Evolutionary conservation across 1,140 invertebrate species (phyloP), one percentile per base, ranked within the genome.

Genomic region (Calephelis nemesis): DNA sequence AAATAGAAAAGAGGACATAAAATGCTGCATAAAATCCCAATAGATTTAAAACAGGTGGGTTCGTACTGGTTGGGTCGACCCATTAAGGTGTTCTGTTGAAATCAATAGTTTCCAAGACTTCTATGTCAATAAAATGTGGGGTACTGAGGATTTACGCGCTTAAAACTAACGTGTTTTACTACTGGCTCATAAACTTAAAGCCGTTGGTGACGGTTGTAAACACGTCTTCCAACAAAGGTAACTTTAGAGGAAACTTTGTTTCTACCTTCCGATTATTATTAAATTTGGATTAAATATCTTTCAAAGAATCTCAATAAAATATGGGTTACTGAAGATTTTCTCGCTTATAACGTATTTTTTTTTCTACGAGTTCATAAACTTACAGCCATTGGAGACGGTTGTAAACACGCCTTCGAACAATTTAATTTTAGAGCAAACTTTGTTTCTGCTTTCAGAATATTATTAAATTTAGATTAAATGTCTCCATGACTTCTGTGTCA

Each of bases 41-140:
- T 74, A 74, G 68, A 70, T 63, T 76, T 72, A 72, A 72, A 72
- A 69, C 74, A 76, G 74, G 74, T 76, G 74, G 68, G 70, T 62
- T 48, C 66, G 65, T 67, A 72, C 63, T 75, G 62, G 52, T 68
- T 50, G 54, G 62, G 70, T 75, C 68, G 68, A 66, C 71, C 68
- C 68, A 72, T 75, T 74, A 67, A 71, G 65, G 69, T 64, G 50
- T 73, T 70, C 69, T 70, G 65, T 30, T 60, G 68, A 69, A 75
- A 75, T 75, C 74, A 75, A 75, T 75, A 71, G 62, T 63, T 48
- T 62, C 40, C 49, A 52, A 68, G 63, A 64, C 69, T 68, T 70
- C 65, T 49, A 45, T 67, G 40, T 54, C 50, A 54, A 66, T 66
- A 66, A 66, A 71, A 71, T 69, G 73, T 63, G 47, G 66, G 60